Conservation (phyloP, 2,888 invertebrate genomes). For the Torymus aiolomorphi region DNA sequence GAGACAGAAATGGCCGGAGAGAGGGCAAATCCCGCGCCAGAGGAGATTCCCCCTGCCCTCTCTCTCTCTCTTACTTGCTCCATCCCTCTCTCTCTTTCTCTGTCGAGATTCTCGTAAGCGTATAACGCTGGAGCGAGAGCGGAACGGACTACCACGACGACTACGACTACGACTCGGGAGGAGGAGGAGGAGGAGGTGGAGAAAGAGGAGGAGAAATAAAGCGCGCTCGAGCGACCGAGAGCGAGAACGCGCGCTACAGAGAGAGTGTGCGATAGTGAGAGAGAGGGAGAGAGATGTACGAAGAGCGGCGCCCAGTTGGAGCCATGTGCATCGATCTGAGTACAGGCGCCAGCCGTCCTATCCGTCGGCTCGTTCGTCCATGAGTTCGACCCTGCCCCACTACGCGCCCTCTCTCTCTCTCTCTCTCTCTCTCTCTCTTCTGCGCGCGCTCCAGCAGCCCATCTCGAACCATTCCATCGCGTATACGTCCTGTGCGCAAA, state of each 20-base stretch:
- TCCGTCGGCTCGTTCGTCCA: conserved; percentile 75
- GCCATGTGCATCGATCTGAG: conserved; percentile 76
- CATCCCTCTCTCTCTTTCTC: conserved; percentile 8
- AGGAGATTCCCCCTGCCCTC: not conserved
- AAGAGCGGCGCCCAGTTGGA: conserved; percentile 76
- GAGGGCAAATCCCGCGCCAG: conserved; percentile 23
- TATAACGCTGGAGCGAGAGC: conserved; percentile 7
- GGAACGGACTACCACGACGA: conserved; percentile 12
- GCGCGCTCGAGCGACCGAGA: no score
- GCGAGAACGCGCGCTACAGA: not conserved
- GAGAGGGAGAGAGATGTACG: conserved; percentile 72
- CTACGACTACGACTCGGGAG: conserved; percentile 1
- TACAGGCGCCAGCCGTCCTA: conserved; percentile 75
- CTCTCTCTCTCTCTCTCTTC: not conserved
- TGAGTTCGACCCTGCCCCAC: conserved; percentile 74
- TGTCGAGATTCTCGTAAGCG: conserved; percentile 1
- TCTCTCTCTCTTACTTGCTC: not conserved
- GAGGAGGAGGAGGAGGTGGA: not conserved
- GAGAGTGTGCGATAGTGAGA: conserved; percentile 65
- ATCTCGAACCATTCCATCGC: conserved; percentile 63
- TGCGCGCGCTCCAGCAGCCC: conserved; percentile 21
- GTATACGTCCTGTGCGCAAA: conserved; percentile 41
- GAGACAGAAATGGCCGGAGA: conserved; percentile 11
- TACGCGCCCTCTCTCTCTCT: conserved; percentile 56
- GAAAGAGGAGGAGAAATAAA: not conserved